Evolutionary conservation across 2,888 invertebrate genomes (phyloP).

Genomic region (Celastrina argiolus): DNA sequence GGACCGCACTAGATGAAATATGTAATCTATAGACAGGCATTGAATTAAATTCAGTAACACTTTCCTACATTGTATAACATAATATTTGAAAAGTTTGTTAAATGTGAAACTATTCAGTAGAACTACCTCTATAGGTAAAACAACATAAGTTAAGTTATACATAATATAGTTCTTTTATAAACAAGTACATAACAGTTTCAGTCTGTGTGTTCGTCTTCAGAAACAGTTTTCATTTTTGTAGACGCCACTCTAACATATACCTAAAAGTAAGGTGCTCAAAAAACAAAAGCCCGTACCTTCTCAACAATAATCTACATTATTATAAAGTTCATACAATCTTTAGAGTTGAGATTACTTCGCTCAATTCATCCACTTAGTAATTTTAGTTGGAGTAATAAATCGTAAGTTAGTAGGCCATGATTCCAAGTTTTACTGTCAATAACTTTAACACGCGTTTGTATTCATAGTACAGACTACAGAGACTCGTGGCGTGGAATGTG

Average conservation of each 20-base stretch:
- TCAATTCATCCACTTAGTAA: neutral
- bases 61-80: no score
- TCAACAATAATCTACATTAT: neutral
- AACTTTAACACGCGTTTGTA: neutral
- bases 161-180: no score
- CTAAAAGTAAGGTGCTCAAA: neutral
- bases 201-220: neutral
- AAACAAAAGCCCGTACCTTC: neutral
- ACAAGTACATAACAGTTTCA: no score
- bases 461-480: neutral
- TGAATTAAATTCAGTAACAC: neutral
- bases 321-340: neutral
- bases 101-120: neutral
- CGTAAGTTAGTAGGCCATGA: neutral
- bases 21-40: neutral
- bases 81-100: neutral
- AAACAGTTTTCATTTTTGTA: neutral
- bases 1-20: neutral
- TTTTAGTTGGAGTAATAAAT: slow-evolving; percentile 7
- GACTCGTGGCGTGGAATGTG: neutral
- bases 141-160: no score
- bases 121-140: no score
- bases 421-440: neutral
- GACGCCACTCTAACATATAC: neutral
- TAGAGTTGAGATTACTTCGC: neutral